A percentile compares a stretch with the other conserved stretches of the same genome.
These are phyloP conservation scores for Sinohyriopsis cumingii DNA, from an alignment of 2,888 invertebrate species.

Conservation along the genomic window DNA sequence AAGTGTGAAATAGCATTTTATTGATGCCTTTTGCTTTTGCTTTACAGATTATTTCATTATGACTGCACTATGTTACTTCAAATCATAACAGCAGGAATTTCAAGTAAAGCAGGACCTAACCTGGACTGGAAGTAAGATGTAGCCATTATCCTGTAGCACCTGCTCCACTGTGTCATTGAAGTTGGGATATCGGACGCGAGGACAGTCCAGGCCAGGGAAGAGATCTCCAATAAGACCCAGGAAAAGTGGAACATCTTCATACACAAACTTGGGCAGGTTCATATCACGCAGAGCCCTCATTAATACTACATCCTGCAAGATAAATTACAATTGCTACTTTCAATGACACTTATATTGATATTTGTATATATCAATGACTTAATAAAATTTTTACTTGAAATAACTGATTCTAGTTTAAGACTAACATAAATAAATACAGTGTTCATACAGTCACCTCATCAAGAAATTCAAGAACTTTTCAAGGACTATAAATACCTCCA, in stretches of 20 bases:
- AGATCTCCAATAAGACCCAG: conserved; percentile 89
- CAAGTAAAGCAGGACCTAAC: conserved; percentile 68
- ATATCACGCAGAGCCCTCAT: conserved; percentile 93
- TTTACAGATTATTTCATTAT: too few species aligned
- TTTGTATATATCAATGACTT: too few species aligned
- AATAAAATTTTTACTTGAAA: too few species aligned
- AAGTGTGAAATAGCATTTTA: too few species aligned
- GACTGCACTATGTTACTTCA: too few species aligned
- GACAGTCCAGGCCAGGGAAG: conserved; percentile 92
- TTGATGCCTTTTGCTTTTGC: too few species aligned
- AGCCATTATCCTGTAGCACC: conserved; percentile 80
- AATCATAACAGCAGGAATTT: conserved; percentile 29
- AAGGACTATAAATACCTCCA: too few species aligned
- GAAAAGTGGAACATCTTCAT: conserved; percentile 92
- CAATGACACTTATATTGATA: too few species aligned
- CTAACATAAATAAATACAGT: too few species aligned
- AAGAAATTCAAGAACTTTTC: too few species aligned
- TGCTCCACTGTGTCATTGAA: conserved; percentile 86
- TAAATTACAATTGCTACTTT: not conserved
- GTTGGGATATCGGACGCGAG: conserved; percentile 88
- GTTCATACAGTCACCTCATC: too few species aligned
- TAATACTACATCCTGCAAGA: conserved; percentile 81
- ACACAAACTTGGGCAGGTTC: conserved; percentile 94
- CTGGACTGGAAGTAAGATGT: conserved; percentile 81
- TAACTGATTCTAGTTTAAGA: too few species aligned